Evolutionary conservation across 2,113 vertebrate species (phyloP), one percentile per base, ranked within the genome.

Genomic region (Phainopepla nitens): DNA sequence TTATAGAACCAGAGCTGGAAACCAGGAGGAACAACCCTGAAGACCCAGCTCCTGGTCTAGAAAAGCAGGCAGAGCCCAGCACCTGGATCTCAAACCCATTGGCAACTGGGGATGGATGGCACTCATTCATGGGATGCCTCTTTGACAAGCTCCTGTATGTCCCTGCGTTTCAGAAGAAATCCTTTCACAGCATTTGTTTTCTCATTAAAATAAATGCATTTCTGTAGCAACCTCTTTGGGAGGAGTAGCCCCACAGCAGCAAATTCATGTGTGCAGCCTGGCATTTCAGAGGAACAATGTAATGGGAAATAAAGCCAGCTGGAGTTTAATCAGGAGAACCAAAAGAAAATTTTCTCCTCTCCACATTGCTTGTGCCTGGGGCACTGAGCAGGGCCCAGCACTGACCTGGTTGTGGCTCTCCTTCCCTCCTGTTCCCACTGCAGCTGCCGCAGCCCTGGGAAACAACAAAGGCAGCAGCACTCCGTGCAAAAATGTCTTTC

Each of bases 401-500:
- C 4, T 33, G 62, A 50, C 6, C 9, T 72, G 79, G 10, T 19
- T 90, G 82, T 68, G 78, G 23, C 33, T 93, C 44, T 82, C 61
- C 54, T 84, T 45, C 29, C 31, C 35, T 64, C 61, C 71, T 72
- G 2, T 69, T 84, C 31, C 70, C 31, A 15, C 53, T 79, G 53
- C 70, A 75, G 70, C 61, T 70, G 42, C 2, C 0, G 0, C 0
- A 0, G 73, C 85, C 73, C 36, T 28, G 16, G 58, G 44, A 65
- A 54, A 54, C 33, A 13, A 12, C 54, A 80, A 65, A 69, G 41
- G 62, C 58, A 68, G 54, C 36, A 90, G 62, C 58, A 45, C 51
- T 77, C 1, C 0, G 3, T 65, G 58, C 39, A 69, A 31, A 90
- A 88, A 41, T 17, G 18, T 62, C 11, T 73, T 91, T 94, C 33